A percentile compares a stretch with the other conserved stretches of the same genome.
Conservation (phyloP, 2,888 invertebrate genomes). For the Lithophane socia region DNA sequence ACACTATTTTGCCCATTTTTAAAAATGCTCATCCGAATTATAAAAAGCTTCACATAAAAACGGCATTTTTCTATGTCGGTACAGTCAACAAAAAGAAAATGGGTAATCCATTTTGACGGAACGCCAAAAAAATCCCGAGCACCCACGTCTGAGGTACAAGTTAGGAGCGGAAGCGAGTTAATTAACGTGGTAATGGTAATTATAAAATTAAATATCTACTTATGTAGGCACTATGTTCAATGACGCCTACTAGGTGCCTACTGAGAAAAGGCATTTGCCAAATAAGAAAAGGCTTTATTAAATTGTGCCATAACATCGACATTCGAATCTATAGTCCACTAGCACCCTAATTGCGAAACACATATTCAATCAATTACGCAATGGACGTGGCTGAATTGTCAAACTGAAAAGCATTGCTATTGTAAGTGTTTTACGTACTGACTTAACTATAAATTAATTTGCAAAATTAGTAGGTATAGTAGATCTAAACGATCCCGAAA, state of each 20-base stretch:
- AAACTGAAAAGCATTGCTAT: background rate
- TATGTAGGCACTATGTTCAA: background rate
- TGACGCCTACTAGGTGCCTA: background rate
- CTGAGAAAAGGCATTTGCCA: background rate
- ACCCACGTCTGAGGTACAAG: slow-evolving; percentile 49
- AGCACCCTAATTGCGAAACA: background rate
- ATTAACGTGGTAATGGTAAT: background rate
- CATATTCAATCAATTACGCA: background rate
- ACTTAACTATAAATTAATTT: background rate
- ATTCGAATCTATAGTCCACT: background rate
- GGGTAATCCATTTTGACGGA: slow-evolving; percentile 77
- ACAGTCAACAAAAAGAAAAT: slow-evolving; percentile 74
- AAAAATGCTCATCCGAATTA: slow-evolving; percentile 64
- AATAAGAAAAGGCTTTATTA: background rate
- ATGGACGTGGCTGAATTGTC: background rate
- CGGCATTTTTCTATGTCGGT: slow-evolving; percentile 70
- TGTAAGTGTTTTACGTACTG: background rate
- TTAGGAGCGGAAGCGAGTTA: slow-evolving; percentile 62
- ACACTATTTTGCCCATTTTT: slow-evolving; percentile 31
- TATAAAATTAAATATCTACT: background rate
- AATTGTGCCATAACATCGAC: background rate
- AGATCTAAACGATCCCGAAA: background rate
- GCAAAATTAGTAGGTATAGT: background rate
- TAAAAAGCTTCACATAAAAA: slow-evolving; percentile 67
- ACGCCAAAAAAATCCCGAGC: slow-evolving; percentile 71